Evolutionary conservation across 2,888 invertebrate species (phyloP).

Genomic region (Shargacucullia verbasci): DNA sequence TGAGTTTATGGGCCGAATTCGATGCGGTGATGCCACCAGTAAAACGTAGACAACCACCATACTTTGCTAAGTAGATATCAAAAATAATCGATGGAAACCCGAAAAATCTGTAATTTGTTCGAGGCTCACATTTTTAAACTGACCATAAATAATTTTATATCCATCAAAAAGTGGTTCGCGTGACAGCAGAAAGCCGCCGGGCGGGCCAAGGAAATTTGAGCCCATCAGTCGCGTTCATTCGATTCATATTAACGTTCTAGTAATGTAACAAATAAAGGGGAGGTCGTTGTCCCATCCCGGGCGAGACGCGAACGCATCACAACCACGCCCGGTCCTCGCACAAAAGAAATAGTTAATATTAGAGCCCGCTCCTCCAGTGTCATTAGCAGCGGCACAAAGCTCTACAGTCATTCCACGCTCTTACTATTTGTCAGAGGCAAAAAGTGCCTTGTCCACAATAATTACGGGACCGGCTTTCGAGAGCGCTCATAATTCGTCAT

Average conservation of each 20-base stretch:
- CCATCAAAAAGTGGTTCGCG: conserved; percentile 80
- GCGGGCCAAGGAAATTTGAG: conserved; percentile 81
- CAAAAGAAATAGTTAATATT: conserved; percentile 88
- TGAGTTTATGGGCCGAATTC: too few species aligned
- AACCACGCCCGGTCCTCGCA: conserved; percentile 78
- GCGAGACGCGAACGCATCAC: conserved; percentile 76
- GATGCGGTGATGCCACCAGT: too few species aligned
- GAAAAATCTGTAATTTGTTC: conserved; percentile 50
- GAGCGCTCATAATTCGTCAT: conserved; percentile 87
- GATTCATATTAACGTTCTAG: conserved; percentile 86
- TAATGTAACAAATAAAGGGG: conserved; percentile 85
- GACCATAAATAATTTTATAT: conserved; percentile 77
- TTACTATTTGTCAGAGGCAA: conserved; percentile 88
- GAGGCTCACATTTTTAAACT: conserved; percentile 43
- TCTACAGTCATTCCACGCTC: conserved; percentile 84
- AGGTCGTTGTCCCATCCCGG: conserved; percentile 82
- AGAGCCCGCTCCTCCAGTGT: conserved; percentile 83
- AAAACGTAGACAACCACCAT: neutral
- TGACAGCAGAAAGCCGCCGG: conserved; percentile 76
- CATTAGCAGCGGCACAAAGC: conserved; percentile 87
- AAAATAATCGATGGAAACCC: conserved; percentile 20
- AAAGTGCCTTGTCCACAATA: conserved; percentile 88
- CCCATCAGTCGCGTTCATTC: conserved; percentile 81
- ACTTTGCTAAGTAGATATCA: conserved; percentile 1
- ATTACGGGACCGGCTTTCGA: conserved; percentile 87